Evolutionary conservation across 1,140 invertebrate species (phyloP).

Genomic region (Akabosia matsudoensis): DNA sequence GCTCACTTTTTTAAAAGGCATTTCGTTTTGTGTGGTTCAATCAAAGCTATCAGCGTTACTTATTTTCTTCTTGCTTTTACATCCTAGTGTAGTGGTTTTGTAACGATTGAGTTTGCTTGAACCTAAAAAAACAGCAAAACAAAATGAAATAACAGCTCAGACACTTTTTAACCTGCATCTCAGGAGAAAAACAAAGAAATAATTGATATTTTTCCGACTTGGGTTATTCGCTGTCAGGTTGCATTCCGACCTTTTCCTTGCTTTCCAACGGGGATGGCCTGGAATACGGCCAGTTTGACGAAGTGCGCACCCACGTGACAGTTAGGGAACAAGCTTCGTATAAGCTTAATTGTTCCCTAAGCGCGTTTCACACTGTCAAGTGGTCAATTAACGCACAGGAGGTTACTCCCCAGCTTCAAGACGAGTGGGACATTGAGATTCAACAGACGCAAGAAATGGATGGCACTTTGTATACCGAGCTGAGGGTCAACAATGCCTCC

Average conservation of each 20-base stretch:
- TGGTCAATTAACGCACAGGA: slow-evolving; percentile 34
- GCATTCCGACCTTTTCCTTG: slow-evolving; percentile 17
- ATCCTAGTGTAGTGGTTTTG: no score
- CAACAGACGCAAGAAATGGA: neutral
- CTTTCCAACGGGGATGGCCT: slow-evolving; percentile 4
- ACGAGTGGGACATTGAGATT: slow-evolving; percentile 30
- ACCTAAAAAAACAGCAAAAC: no score
- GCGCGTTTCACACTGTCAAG: slow-evolving; percentile 29
- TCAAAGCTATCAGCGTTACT: no score
- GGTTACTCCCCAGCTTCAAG: slow-evolving; percentile 28
- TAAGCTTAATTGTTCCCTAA: slow-evolving; percentile 30
- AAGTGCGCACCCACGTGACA: slow-evolving; percentile 3
- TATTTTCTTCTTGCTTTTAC: no score
- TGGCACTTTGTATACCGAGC: slow-evolving; percentile 24
- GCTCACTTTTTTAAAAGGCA: no score
- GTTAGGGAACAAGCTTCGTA: slow-evolving; percentile 30
- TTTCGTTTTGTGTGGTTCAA: no score
- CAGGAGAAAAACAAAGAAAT: no score
- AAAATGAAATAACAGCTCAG: no score
- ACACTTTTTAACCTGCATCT: no score
- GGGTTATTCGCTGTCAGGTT: neutral
- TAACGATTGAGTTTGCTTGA: no score
- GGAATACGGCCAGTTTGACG: slow-evolving; percentile 1
- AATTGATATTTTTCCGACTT: no score
- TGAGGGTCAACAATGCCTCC: slow-evolving; percentile 32